Conservation (phyloP, 2,888 invertebrate genomes). For the Aquatica leii region DNA sequence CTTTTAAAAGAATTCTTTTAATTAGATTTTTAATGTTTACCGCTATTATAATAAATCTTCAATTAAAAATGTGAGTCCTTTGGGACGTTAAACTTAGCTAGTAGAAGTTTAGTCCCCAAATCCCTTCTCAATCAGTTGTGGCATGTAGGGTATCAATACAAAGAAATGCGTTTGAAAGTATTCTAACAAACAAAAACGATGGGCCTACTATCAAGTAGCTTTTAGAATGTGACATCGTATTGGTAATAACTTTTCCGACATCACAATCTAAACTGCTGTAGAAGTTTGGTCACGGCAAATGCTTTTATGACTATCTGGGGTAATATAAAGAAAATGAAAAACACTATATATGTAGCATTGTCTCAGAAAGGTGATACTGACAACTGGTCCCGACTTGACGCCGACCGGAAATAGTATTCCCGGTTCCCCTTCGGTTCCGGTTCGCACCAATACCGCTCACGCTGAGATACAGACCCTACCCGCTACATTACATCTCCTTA, state of each 20-base stretch:
- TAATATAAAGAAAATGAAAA: conserved; percentile 91
- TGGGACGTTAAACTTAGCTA: conserved; percentile 34
- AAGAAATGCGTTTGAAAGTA: conserved; percentile 60
- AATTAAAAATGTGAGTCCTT: conserved; percentile 40
- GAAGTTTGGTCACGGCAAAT: conserved; percentile 87
- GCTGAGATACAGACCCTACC: conserved; percentile 44
- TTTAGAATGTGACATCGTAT: conserved; percentile 56
- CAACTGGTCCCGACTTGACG: conserved; percentile 56
- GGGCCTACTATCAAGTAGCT: conserved; percentile 55
- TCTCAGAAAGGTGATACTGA: conserved; percentile 59
- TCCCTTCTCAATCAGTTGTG: conserved; percentile 60
- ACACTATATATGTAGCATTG: conserved; percentile 64
- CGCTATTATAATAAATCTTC: conserved; percentile 21
- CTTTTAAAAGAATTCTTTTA: background rate
- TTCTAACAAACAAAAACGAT: conserved; percentile 57
- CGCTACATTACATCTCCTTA: conserved; percentile 59
- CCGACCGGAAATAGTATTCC: conserved; percentile 52
- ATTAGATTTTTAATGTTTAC: background rate
- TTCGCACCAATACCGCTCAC: conserved; percentile 46
- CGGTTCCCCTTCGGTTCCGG: conserved; percentile 50
- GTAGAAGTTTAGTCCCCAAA: conserved; percentile 51
- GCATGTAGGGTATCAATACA: conserved; percentile 57
- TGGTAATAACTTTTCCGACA: conserved; percentile 52
- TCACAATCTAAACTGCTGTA: conserved; percentile 61
- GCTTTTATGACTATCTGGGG: conserved; percentile 86